Evolutionary conservation across 2,113 vertebrate species (phyloP), one percentile per base, ranked within the genome.

Genomic region (Tragelaphus buxtoni): DNA sequence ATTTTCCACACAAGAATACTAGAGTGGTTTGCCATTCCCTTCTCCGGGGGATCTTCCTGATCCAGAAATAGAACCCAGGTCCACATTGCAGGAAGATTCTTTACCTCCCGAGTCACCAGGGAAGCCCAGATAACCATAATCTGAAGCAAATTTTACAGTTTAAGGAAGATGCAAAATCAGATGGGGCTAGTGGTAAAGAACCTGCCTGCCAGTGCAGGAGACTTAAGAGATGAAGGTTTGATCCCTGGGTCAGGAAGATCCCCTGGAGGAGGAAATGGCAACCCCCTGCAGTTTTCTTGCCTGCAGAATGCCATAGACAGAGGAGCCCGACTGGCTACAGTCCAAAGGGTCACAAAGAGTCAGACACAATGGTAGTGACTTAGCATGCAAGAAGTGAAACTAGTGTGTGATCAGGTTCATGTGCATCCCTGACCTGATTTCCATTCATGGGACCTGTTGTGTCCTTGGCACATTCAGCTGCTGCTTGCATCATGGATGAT

Each of bases 381-480:
- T 42, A 74, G 69, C 22, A 69, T 42, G 35, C 22, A 72, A 72
- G 22, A 79, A 69, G 28, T 2, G 2, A 26, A 32, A 42, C 11
- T 16, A 30, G 35, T 51, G 20, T 58, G 18, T 51, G 49, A 53
- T 9, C 4, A 17, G 17, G 14, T 49, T 69, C 51, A 4, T n/a
- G 22, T 51, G 2, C n/a, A 93, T 84, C 1, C 5, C 14, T 45
- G 5, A 13, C 10, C 42, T 77, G 20, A 63, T 87, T 74, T 86
- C 51, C 6, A 5, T 39, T 32, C 14, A 3, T 0, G 3, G 14
- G 14, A 42, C 13, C 5, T 16, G 5, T 7, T 53, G 7, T 30
- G 6, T 58, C 24, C 17, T 89, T 28, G 22, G 65, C 4, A 11
- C 35, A 7, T 6, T 65, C 26, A 47, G 6, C 12, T 12, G 13